These are phyloP conservation scores for Nemurella pictetii DNA, from an alignment of 2,888 invertebrate species.

Conservation along the genomic window DNA sequence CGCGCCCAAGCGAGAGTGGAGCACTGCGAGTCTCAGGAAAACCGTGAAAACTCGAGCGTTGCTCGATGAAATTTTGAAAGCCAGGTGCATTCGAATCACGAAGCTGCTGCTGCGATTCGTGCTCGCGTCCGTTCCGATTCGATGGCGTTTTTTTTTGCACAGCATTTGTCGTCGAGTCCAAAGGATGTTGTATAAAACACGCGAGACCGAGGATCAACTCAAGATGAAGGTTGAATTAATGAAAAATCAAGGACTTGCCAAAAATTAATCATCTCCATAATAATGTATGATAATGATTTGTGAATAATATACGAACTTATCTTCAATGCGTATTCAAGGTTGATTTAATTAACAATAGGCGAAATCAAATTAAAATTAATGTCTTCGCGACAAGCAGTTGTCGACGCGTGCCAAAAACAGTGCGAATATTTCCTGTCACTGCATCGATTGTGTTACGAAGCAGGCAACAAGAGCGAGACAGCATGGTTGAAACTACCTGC, in stretches of 20 bases:
- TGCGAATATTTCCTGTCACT: background rate
- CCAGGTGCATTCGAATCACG: background rate
- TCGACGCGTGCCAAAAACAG: background rate
- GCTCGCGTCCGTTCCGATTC: background rate
- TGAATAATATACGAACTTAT: slow-evolving; percentile 6
- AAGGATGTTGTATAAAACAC: background rate
- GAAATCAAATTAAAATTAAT: background rate
- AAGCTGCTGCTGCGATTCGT: too few relatives aligned
- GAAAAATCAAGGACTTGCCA: slow-evolving; percentile 21
- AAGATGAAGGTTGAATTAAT: slow-evolving; percentile 14
- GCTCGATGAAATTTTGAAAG: background rate
- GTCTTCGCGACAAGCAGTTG: background rate
- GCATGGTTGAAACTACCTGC: background rate
- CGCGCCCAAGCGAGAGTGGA: background rate
- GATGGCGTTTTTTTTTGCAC: background rate
- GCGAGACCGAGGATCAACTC: background rate
- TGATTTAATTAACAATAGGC: background rate
- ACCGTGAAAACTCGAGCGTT: background rate
- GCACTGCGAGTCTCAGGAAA: background rate
- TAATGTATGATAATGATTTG: slow-evolving; percentile 18
- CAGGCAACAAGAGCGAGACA: background rate
- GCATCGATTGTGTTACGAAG: background rate
- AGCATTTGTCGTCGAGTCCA: background rate
- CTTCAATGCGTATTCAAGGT: background rate
- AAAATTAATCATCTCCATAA: slow-evolving; percentile 8